Conservation (phyloP, 2,113 vertebrate genomes). For the Vulpes ferrilata region DNA sequence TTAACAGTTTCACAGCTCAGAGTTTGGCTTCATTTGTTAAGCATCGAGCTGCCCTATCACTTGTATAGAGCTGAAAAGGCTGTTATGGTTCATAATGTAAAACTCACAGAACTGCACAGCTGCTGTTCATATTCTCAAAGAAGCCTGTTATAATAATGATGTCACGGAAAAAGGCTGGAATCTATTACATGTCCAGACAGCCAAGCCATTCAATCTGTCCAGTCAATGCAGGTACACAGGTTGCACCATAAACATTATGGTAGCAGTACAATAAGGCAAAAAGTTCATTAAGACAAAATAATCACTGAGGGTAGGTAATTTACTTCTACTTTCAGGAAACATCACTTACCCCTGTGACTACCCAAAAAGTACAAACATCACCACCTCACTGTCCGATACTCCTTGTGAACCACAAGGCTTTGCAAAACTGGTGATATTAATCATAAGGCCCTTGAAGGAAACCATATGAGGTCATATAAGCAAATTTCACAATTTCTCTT, state of each 20-base stretch:
- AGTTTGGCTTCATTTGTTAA: constrained; percentile 79
- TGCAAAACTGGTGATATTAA: background rate
- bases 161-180: constrained; percentile 88
- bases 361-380: constrained; percentile 65
- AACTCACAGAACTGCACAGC: constrained; percentile 84
- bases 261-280: constrained; percentile 73
- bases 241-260: constrained; percentile 71
- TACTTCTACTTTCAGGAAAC: constrained; percentile 73
- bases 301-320: constrained; percentile 69
- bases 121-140: constrained; percentile 87
- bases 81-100: constrained; percentile 85
- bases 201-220: constrained; percentile 82
- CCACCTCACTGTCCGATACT: constrained; percentile 44
- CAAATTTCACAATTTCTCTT: constrained; percentile 39
- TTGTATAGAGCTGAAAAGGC: constrained; percentile 81
- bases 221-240: constrained; percentile 80
- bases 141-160: constrained; percentile 87
- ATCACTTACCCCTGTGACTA: constrained; percentile 66
- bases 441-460: background rate
- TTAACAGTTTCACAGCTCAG: constrained; percentile 79
- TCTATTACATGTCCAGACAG: constrained; percentile 85
- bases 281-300: constrained; percentile 74
- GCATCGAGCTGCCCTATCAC: constrained; percentile 79
- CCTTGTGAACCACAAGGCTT: background rate
- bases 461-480: constrained; percentile 50